These are phyloP conservation scores for Drosophila kuntzei DNA, from an alignment of 2,888 invertebrate genomes.

Conservation along the genomic window DNA sequence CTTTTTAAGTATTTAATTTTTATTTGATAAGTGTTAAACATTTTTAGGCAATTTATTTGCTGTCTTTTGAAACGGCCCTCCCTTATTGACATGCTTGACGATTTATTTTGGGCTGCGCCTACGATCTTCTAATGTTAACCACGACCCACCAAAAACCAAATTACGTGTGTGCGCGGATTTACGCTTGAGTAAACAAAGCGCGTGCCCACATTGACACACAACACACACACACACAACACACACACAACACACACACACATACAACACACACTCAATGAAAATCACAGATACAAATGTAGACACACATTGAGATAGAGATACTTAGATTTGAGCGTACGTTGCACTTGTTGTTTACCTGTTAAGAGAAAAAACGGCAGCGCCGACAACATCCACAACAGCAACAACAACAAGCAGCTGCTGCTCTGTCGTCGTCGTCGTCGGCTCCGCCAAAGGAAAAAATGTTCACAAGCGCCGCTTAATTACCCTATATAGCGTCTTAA, in stretches of 20 bases:
- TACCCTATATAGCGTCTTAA: slow-evolving; percentile 82
- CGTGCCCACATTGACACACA: slow-evolving; percentile 56
- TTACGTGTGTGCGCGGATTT: slow-evolving; percentile 78
- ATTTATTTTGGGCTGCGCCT: slow-evolving; percentile 51
- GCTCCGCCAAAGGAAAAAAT: slow-evolving; percentile 75
- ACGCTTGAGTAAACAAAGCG: slow-evolving; percentile 76
- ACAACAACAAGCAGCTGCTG: slow-evolving; percentile 33
- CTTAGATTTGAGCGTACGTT: slow-evolving; percentile 66
- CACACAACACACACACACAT: slow-evolving; percentile 4
- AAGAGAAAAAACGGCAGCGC: slow-evolving; percentile 58
- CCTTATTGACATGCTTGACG: slow-evolving; percentile 43
- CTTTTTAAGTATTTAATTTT: neutral
- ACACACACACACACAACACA: slow-evolving; percentile 12
- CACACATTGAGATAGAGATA: slow-evolving; percentile 31
- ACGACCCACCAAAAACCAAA: slow-evolving; percentile 55
- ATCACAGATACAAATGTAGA: slow-evolving; percentile 6
- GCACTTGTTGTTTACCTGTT: slow-evolving; percentile 79
- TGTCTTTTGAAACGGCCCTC: slow-evolving; percentile 29
- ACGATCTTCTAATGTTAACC: slow-evolving; percentile 56
- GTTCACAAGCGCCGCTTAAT: slow-evolving; percentile 81
- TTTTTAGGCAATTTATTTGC: neutral
- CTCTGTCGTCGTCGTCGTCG: slow-evolving; percentile 52
- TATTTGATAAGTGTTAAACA: neutral
- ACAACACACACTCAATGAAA: slow-evolving; percentile 12
- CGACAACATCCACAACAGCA: slow-evolving; percentile 41